Evolutionary conservation across 1,140 invertebrate genomes (phyloP).

Genomic region (Octopus sinensis): DNA sequence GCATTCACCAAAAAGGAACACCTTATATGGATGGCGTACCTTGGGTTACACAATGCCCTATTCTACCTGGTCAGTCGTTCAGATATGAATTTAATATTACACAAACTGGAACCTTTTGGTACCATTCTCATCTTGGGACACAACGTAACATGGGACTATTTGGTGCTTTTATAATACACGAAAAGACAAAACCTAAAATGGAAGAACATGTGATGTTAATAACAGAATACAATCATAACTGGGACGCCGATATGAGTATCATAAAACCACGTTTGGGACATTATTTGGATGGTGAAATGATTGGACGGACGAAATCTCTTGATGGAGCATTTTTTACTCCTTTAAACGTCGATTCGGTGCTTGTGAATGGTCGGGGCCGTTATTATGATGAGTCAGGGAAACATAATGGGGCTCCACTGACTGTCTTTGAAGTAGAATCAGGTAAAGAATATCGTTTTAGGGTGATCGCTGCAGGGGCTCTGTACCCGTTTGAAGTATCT

Average conservation of each 20-base stretch:
- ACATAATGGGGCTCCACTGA: slow-evolving; percentile 45
- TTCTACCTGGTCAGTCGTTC: slow-evolving; percentile 49
- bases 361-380: slow-evolving; percentile 30
- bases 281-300: slow-evolving; percentile 33
- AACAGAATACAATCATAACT: slow-evolving; percentile 39
- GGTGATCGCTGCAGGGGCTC: slow-evolving; percentile 36
- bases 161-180: slow-evolving; percentile 37
- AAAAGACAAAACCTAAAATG: slow-evolving; percentile 28
- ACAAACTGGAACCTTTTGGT: slow-evolving; percentile 24
- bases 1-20: slow-evolving; percentile 35
- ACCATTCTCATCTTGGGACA: background rate
- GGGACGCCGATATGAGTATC: slow-evolving; percentile 31
- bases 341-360: slow-evolving; percentile 25
- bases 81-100: slow-evolving; percentile 38
- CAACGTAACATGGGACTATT: slow-evolving; percentile 34
- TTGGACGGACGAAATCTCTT: background rate
- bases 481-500: slow-evolving; percentile 62
- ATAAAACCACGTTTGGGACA: slow-evolving; percentile 53
- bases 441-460: slow-evolving; percentile 45
- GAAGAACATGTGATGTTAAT: slow-evolving; percentile 39
- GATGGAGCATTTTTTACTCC: slow-evolving; percentile 20
- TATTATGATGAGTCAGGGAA: slow-evolving; percentile 62
- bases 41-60: slow-evolving; percentile 46
- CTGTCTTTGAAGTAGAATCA: slow-evolving; percentile 32
- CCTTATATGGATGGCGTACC: slow-evolving; percentile 45